Evolutionary conservation across 2,113 vertebrate genomes (phyloP).

Genomic region (Apteryx mantelli): DNA sequence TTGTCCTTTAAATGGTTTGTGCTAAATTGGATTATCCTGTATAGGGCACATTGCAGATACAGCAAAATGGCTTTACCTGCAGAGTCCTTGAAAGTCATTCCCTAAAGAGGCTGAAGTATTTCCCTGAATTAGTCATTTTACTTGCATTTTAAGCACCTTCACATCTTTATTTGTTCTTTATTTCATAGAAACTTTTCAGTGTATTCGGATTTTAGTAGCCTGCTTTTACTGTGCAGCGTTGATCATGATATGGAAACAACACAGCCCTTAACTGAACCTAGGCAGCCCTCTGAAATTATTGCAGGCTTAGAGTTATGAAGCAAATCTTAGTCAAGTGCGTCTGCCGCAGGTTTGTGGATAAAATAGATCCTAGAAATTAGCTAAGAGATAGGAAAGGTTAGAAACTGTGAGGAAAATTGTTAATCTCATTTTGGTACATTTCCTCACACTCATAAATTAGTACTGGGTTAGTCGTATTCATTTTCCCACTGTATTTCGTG

Average conservation of each 20-base stretch:
- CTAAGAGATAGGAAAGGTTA: background rate
- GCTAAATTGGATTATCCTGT: background rate
- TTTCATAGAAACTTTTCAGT: background rate
- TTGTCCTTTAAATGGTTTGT: background rate
- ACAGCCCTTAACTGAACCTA: background rate
- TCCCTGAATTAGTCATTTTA: background rate
- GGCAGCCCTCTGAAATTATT: background rate
- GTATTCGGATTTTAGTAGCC: background rate
- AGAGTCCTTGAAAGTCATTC: background rate
- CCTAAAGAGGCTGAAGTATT: background rate
- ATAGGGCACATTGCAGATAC: background rate
- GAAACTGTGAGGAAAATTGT: background rate
- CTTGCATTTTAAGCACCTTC: background rate
- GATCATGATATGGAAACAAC: background rate
- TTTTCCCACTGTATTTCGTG: fast-evolving
- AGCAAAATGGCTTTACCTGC: background rate
- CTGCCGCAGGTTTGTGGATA: background rate
- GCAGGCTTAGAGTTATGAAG: background rate
- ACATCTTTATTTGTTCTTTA: background rate
- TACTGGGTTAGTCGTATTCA: background rate
- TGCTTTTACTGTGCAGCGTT: background rate
- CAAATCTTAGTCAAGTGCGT: background rate
- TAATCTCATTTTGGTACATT: background rate
- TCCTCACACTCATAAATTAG: background rate
- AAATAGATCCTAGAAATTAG: background rate